Percentiles rank a stretch among this genome's conserved stretches.
These are phyloP conservation scores for Hiodon tergisus DNA, from an alignment of 2,113 vertebrate species.

Conservation along the genomic window DNA sequence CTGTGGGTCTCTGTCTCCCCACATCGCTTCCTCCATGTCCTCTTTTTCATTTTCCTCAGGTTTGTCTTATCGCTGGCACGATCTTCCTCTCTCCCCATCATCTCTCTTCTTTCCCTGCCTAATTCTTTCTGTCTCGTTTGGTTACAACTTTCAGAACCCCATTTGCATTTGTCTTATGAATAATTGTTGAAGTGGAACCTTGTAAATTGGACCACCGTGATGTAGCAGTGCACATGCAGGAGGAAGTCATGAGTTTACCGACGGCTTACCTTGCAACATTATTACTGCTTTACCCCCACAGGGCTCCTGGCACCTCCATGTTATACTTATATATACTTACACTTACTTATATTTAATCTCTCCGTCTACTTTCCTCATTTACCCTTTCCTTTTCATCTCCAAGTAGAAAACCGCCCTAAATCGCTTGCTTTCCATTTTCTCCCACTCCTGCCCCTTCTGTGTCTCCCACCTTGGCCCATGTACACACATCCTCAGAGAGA, in stretches of 20 bases:
- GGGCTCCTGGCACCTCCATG: conserved; percentile 30
- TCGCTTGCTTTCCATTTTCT: not conserved
- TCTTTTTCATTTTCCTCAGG: conserved; percentile 16
- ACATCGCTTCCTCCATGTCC: not conserved
- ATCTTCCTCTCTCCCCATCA: conserved; percentile 20
- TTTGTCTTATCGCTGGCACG: conserved; percentile 32
- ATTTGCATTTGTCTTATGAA: conserved; percentile 43
- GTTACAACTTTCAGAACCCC: conserved; percentile 24
- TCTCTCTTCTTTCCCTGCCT: conserved; percentile 16
- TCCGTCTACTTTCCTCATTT: not conserved
- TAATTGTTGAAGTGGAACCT: conserved; percentile 50
- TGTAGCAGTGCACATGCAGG: conserved; percentile 43
- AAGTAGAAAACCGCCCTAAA: no score
- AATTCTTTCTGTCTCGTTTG: not conserved
- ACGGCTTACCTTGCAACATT: conserved; percentile 54
- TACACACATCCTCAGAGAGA: not conserved
- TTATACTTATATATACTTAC: conserved; percentile 10
- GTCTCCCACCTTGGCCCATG: conserved; percentile 53
- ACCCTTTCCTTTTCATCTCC: no score
- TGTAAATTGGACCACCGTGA: conserved; percentile 57
- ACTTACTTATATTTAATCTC: conserved; percentile 28
- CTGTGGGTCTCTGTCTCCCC: not conserved
- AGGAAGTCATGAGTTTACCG: conserved; percentile 57
- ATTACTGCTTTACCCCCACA: conserved; percentile 53
- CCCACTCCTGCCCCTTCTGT: conserved; percentile 30